These are phyloP conservation scores for Scaptodrosophila lebanonensis DNA, from an alignment of 1,140 invertebrate genomes.

Conservation along the genomic window DNA sequence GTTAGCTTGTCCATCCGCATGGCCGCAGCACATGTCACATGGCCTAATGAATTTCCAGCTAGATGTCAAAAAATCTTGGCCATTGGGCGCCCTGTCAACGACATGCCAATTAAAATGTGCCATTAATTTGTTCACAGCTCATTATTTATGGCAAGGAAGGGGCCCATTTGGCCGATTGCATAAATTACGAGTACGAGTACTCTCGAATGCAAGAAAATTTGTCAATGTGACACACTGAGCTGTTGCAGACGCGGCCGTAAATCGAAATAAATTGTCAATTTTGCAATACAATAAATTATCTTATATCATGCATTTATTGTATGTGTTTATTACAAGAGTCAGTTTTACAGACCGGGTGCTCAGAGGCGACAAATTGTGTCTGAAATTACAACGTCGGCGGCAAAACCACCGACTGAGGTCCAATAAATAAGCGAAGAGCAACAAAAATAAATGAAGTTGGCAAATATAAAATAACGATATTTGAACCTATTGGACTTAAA, in stretches of 20 bases:
- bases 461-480: too few species aligned
- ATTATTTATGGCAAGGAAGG: slow-evolving; percentile 38
- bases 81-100: slow-evolving; percentile 30
- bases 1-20: too few species aligned
- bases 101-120: slow-evolving; percentile 35
- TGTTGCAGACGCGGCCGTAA: slow-evolving; percentile 20
- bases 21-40: too few species aligned
- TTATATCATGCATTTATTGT: background rate
- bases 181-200: background rate
- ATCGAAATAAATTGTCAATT: slow-evolving; percentile 22
- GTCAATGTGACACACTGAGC: slow-evolving; percentile 24
- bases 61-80: slow-evolving; percentile 11
- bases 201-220: slow-evolving; percentile 28
- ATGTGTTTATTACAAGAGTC: background rate
- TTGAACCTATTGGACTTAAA: too few species aligned
- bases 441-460: too few species aligned
- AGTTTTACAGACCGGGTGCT: too few species aligned
- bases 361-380: too few species aligned
- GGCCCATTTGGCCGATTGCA: too few species aligned
- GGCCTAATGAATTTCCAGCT: background rate
- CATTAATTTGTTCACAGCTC: slow-evolving; percentile 6
- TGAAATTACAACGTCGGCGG: too few species aligned
- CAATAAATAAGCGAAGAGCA: too few species aligned
- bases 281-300: slow-evolving; percentile 40
- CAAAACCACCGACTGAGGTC: too few species aligned